Evolutionary conservation across 2,113 vertebrate genomes (phyloP), one percentile per base, ranked within the genome.

Genomic region (Rhagologus leucostigma): DNA sequence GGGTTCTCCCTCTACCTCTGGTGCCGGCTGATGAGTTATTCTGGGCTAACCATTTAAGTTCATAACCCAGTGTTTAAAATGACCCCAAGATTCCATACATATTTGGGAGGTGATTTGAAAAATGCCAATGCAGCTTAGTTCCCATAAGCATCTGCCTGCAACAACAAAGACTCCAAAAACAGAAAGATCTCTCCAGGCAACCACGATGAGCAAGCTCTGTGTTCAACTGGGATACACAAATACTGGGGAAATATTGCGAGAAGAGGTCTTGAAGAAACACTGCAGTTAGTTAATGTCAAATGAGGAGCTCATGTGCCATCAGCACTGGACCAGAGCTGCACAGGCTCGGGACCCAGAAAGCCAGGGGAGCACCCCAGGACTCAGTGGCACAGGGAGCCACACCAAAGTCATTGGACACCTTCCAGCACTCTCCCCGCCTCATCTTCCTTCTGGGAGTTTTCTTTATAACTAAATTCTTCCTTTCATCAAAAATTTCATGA

Each of bases 341-440:
- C 17, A 19, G 13, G 8, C 24, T 82, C 0, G 0, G 39, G 32
- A 33, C 10, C 8, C 47, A 55, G 57, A 32, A 33, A 68, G 27
- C 27, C 9, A 4, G 4, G 3, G 57, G 33, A 67, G 11, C 9
- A 0, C 8, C 62, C 24, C 16, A 81, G 64, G 11, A 29, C 2
- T 23, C 5, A 42, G 19, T 4, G 20, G 11, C 60, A 73, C 65
- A 64, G 33, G 20, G 50, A 65, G 27, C 12, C 5, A 1, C 52
- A 69, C 1, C 29, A 27, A 44, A 30, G 49, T 7, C 67, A 24
- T 2, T 18, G 22, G 32, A 32, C 33, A 23, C 14, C 22, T 80
- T 35, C 47, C 32, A 63, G 32, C 39, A 68, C 23, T 11, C 20
- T 71, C 35, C 35, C 17, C 29, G 37, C 23, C 26, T 67, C 81